These are phyloP conservation scores for Bemisia tabaci DNA, from an alignment of 1,140 invertebrate species.

Conservation along the genomic window DNA sequence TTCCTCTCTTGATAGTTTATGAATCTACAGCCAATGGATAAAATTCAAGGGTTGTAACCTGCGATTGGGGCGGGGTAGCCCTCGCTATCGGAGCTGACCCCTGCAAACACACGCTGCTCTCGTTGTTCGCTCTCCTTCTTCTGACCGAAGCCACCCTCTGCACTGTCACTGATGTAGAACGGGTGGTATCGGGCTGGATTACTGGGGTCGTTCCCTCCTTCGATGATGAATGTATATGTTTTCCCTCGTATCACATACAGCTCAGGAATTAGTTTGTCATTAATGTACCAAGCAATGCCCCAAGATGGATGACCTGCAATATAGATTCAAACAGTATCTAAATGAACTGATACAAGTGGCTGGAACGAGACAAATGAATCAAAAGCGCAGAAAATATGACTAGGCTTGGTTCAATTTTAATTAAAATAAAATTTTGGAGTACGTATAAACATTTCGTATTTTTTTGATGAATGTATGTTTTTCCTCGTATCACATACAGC, in stretches of 20 bases:
- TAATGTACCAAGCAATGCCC: conserved; percentile 90
- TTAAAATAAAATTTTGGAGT: too few relatives aligned
- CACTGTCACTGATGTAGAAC: conserved; percentile 79
- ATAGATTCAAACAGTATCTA: conserved; percentile 8
- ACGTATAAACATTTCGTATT: conserved; percentile 49
- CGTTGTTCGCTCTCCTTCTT: conserved; percentile 50
- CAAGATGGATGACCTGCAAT: conserved; percentile 54
- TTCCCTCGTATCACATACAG: conserved; percentile 74
- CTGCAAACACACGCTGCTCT: conserved; percentile 60
- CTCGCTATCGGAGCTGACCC: conserved; percentile 55
- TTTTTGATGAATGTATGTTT: conserved; percentile 71
- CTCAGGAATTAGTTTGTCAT: conserved; percentile 79
- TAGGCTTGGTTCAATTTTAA: too few relatives aligned
- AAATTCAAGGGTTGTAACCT: conserved; percentile 35
- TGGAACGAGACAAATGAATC: too few relatives aligned
- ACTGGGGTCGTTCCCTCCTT: conserved; percentile 47
- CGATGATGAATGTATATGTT: conserved; percentile 75
- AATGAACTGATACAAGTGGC: too few relatives aligned
- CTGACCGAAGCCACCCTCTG: conserved; percentile 69
- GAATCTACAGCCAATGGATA: too few relatives aligned
- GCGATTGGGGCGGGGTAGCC: conserved; percentile 64
- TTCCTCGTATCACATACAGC: conserved; percentile 72
- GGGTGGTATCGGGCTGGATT: conserved; percentile 67
- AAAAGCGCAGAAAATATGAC: too few relatives aligned
- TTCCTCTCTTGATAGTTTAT: too few relatives aligned